These are phyloP conservation scores for Phorcus lineatus DNA, from an alignment of 2,888 invertebrate genomes.

Conservation along the genomic window DNA sequence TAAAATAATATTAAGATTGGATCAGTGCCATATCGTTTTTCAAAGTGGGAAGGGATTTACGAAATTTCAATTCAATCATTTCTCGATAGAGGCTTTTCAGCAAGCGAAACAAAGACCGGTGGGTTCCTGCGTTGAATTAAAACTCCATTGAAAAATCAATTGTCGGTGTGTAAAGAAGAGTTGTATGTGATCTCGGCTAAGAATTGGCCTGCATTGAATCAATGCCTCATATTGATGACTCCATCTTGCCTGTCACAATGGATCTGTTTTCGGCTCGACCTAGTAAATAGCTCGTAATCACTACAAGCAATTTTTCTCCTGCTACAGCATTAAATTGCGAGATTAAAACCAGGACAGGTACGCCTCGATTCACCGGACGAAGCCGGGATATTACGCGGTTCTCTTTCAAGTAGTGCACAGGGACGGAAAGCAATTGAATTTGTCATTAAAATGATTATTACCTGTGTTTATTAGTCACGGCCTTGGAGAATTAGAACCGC, in stretches of 20 bases:
- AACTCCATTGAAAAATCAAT: conserved; percentile 11
- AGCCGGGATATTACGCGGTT: not conserved
- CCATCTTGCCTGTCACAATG: not conserved
- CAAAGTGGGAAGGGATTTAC: not conserved
- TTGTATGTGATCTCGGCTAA: not conserved
- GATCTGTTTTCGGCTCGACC: not conserved
- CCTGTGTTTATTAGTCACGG: not conserved
- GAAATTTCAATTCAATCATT: not conserved
- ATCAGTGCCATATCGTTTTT: no score
- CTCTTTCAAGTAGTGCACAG: not conserved
- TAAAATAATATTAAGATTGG: no score
- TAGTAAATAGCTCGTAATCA: conserved; percentile 12
- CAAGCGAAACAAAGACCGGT: not conserved
- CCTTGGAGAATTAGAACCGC: not conserved
- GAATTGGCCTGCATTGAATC: not conserved
- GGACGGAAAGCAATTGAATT: conserved; percentile 15
- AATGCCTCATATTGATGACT: conserved; percentile 6
- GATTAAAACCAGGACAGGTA: not conserved
- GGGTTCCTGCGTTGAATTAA: not conserved
- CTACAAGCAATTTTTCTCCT: not conserved
- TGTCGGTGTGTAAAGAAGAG: not conserved
- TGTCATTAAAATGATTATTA: conserved; percentile 12
- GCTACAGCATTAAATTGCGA: not conserved
- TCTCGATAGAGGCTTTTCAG: not conserved
- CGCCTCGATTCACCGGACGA: not conserved